phyloP scores from a whole-genome alignment of 2,888 invertebrate genomes.

The Abrostola triplasia region DNA sequence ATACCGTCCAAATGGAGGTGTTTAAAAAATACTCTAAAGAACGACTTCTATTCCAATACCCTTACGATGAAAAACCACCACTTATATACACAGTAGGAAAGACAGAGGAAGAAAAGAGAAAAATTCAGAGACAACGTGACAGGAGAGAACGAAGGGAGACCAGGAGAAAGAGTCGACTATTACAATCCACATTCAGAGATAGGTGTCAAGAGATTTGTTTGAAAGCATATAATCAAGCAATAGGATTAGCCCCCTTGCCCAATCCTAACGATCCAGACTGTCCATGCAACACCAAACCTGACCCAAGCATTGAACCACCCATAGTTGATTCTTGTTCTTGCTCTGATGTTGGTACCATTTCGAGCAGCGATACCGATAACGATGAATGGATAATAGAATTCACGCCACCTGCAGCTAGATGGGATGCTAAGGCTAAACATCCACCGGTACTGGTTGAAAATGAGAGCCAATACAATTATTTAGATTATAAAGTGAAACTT shows the following conservation, averaged over 20 bases:
- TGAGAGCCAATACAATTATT: constrained; percentile 78
- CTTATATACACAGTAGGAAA: constrained; percentile 80
- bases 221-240: constrained; percentile 84
- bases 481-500: constrained; percentile 82
- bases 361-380: constrained; percentile 80
- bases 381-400: constrained; percentile 85
- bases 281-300: constrained; percentile 71
- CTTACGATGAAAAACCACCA: constrained; percentile 82
- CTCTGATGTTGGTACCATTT: constrained; percentile 74
- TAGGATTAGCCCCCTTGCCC: constrained; percentile 78
- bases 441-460: constrained; percentile 64
- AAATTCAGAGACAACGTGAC: constrained; percentile 76
- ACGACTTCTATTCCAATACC: constrained; percentile 77
- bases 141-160: constrained; percentile 79
- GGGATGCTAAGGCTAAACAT: constrained; percentile 78
- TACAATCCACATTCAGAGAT: constrained; percentile 82
- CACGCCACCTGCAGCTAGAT: constrained; percentile 78
- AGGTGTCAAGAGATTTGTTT: constrained; percentile 84
- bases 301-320: constrained; percentile 61
- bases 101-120: constrained; percentile 76
- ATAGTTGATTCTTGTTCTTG: constrained; percentile 81
- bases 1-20: constrained; percentile 82
- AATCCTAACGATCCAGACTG: constrained; percentile 79
- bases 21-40: constrained; percentile 84
- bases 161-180: constrained; percentile 75